A percentile compares a stretch with the other conserved stretches of the same genome.
phyloP scores from a whole-genome alignment of 2,888 invertebrate species.

The Willowsia nigromaculata region DNA sequence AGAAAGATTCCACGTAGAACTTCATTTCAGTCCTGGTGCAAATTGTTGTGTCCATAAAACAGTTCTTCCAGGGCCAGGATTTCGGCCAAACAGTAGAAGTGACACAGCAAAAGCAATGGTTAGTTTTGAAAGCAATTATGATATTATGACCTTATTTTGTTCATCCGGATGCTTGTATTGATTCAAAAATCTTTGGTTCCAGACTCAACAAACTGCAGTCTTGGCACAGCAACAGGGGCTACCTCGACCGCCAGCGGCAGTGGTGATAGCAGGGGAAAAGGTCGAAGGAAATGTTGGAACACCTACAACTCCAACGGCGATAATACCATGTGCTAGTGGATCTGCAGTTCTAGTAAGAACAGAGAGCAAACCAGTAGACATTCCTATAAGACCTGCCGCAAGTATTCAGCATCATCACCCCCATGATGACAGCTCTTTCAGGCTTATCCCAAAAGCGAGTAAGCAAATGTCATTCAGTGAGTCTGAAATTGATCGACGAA shows the following conservation, averaged over 20 bases:
- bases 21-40: constrained; percentile 99
- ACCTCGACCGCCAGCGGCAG: background rate
- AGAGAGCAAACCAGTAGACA: constrained; percentile 42
- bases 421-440: constrained; percentile 48
- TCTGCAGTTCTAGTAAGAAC: background rate
- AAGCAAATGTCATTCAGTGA: constrained; percentile 71
- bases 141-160: background rate
- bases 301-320: background rate
- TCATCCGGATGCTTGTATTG: background rate
- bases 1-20: constrained; percentile 97
- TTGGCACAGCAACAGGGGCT: background rate
- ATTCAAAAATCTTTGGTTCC: background rate
- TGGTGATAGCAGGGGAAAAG: background rate
- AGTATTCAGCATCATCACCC: constrained; percentile 35
- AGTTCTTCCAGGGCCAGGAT: constrained; percentile 94
- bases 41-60: constrained; percentile 98
- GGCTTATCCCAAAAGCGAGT: constrained; percentile 51
- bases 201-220: constrained; percentile 1
- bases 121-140: background rate
- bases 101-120: constrained; percentile 84
- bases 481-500: constrained; percentile 62
- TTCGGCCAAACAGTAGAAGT: constrained; percentile 94
- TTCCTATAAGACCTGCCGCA: background rate
- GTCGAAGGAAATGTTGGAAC: background rate
- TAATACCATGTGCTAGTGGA: background rate